Conservation (phyloP, 1,140 invertebrate species). For the Rhopalosiphum maidis region DNA sequence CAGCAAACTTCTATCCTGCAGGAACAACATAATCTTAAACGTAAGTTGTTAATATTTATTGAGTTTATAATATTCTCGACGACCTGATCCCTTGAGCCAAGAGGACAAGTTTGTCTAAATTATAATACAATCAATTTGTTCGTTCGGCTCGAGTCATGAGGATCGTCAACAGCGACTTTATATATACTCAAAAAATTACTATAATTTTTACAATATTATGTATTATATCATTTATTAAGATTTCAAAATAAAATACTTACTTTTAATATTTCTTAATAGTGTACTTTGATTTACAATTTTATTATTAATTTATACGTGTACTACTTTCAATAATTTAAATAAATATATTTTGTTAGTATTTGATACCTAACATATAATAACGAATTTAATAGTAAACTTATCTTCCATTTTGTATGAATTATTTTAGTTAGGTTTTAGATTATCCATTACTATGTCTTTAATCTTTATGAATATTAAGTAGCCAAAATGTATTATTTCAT, state of each 20-base stretch:
- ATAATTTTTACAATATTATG: background rate
- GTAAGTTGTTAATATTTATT: conserved; percentile 20
- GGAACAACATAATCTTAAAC: background rate
- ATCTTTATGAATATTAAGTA: background rate
- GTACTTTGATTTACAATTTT: background rate
- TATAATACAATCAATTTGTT: conserved; percentile 52
- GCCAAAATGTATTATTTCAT: background rate
- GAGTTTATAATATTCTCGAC: background rate
- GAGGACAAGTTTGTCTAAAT: conserved; percentile 55
- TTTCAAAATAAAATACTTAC: background rate
- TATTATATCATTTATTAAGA: background rate
- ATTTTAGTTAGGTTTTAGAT: background rate
- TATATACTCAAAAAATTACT: background rate
- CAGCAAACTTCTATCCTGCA: background rate
- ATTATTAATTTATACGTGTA: background rate
- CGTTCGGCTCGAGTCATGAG: conserved; percentile 58
- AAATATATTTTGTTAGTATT: background rate
- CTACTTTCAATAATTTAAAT: background rate
- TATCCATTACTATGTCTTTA: background rate
- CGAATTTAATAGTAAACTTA: background rate
- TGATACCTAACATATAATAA: background rate
- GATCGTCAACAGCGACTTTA: conserved; percentile 40
- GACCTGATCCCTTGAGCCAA: conserved; percentile 56
- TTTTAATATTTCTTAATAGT: background rate
- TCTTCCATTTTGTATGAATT: background rate